phyloP scores from a whole-genome alignment of 2,888 invertebrate species.

The Tiphia femorata region DNA sequence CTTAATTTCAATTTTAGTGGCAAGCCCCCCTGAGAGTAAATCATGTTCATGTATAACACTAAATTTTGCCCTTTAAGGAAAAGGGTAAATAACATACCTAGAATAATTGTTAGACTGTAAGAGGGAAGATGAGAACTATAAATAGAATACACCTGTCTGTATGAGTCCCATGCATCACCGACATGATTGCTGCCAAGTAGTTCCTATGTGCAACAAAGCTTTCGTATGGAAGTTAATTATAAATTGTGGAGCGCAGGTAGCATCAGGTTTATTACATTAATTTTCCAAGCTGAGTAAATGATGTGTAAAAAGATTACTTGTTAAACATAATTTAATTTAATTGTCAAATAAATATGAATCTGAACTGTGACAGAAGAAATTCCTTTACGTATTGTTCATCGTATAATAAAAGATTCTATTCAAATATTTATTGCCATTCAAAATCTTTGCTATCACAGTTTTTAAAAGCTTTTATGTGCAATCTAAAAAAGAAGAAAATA shows the following conservation, averaged over 20 bases:
- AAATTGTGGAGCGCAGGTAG: conserved; percentile 46
- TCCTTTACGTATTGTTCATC: no score
- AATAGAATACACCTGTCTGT: conserved; percentile 49
- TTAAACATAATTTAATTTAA: conserved; percentile 64
- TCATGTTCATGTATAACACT: conserved; percentile 43
- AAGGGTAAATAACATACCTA: conserved; percentile 43
- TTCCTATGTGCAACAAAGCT: conserved; percentile 54
- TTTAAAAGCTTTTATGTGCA: neutral
- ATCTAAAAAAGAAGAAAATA: neutral
- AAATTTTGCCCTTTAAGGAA: conserved; percentile 43
- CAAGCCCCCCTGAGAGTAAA: conserved; percentile 34
- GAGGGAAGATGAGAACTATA: conserved; percentile 42
- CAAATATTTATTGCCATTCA: neutral
- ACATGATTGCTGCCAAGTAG: conserved; percentile 57
- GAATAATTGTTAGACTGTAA: conserved; percentile 52
- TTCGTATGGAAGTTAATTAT: conserved; percentile 30
- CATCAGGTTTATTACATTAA: conserved; percentile 42
- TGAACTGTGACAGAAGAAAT: conserved; percentile 48
- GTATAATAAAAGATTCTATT: no score
- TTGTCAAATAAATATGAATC: conserved; percentile 51
- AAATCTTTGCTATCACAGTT: neutral
- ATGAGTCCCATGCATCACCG: conserved; percentile 45
- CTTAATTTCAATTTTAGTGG: conserved; percentile 48
- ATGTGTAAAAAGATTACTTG: conserved; percentile 50
- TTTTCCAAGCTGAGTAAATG: conserved; percentile 36